A percentile compares a stretch with the other conserved stretches of the same genome.
Conservation (phyloP, 2,888 invertebrate species). For the Nysson spinosus region DNA sequence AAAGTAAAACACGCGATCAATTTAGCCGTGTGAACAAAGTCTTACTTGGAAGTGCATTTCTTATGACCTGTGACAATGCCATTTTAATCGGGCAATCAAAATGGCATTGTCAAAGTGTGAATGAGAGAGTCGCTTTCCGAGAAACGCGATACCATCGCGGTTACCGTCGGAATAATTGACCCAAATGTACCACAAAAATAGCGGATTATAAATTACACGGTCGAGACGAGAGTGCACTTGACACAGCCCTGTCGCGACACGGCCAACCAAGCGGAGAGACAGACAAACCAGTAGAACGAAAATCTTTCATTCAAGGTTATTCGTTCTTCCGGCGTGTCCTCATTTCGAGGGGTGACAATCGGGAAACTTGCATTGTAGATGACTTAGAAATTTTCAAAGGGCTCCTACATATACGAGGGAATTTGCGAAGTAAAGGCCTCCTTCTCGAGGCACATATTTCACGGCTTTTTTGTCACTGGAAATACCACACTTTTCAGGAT, state of each 20-base stretch:
- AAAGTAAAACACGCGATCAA: too few relatives aligned
- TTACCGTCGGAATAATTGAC: slow-evolving; percentile 60
- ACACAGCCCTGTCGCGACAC: slow-evolving; percentile 55
- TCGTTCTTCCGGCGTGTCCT: slow-evolving; percentile 56
- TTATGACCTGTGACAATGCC: too few relatives aligned
- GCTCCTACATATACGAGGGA: neutral
- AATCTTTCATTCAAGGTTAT: slow-evolving; percentile 56
- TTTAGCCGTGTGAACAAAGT: too few relatives aligned
- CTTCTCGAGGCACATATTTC: too few relatives aligned
- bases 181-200: slow-evolving; percentile 66
- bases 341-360: slow-evolving; percentile 59
- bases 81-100: too few relatives aligned
- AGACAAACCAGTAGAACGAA: slow-evolving; percentile 33
- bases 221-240: slow-evolving; percentile 59
- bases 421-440: too few relatives aligned
- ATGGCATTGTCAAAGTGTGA: too few relatives aligned
- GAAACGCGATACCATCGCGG: slow-evolving; percentile 2
- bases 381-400: slow-evolving; percentile 8
- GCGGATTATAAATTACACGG: slow-evolving; percentile 62
- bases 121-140: slow-evolving; percentile 6
- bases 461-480: too few relatives aligned
- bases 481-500: too few relatives aligned
- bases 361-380: slow-evolving; percentile 37
- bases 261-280: slow-evolving; percentile 30
- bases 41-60: too few relatives aligned